phyloP scores from a whole-genome alignment of 2,888 invertebrate species.

The Patella depressa region DNA sequence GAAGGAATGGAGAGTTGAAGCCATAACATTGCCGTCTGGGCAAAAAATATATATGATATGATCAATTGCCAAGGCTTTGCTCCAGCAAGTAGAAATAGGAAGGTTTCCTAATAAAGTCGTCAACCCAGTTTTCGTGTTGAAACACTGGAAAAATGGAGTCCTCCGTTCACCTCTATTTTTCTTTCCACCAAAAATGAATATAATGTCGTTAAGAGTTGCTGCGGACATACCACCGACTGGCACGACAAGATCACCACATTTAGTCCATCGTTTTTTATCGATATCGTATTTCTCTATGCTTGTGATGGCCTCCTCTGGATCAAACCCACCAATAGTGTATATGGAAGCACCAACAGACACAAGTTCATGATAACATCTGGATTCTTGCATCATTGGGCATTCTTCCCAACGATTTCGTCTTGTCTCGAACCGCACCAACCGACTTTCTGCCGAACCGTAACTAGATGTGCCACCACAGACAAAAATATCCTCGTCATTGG shows the following conservation, averaged over 20 bases:
- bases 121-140: conserved; percentile 34
- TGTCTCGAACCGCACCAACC: conserved; percentile 36
- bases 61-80: conserved; percentile 37
- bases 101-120: conserved; percentile 28
- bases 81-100: conserved; percentile 36
- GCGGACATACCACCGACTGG: conserved; percentile 37
- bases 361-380: conserved; percentile 37
- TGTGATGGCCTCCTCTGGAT: conserved; percentile 27
- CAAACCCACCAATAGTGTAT: conserved; percentile 37
- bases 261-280: conserved; percentile 22
- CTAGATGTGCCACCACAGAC: conserved; percentile 39
- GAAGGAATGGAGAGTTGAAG: conserved; percentile 25
- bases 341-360: conserved; percentile 32
- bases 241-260: conserved; percentile 33
- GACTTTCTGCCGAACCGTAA: conserved; percentile 26
- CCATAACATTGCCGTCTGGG: conserved; percentile 38
- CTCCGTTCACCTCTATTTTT: conserved; percentile 33
- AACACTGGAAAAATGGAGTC: conserved; percentile 34
- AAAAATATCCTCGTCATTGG: conserved; percentile 36
- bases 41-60: conserved; percentile 36
- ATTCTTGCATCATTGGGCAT: conserved; percentile 31
- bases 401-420: conserved; percentile 39
- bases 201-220: conserved; percentile 31
- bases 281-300: conserved; percentile 36
- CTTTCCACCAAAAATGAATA: conserved; percentile 41